phyloP scores from a whole-genome alignment of 2,888 invertebrate genomes.

The Andrena marginata region DNA sequence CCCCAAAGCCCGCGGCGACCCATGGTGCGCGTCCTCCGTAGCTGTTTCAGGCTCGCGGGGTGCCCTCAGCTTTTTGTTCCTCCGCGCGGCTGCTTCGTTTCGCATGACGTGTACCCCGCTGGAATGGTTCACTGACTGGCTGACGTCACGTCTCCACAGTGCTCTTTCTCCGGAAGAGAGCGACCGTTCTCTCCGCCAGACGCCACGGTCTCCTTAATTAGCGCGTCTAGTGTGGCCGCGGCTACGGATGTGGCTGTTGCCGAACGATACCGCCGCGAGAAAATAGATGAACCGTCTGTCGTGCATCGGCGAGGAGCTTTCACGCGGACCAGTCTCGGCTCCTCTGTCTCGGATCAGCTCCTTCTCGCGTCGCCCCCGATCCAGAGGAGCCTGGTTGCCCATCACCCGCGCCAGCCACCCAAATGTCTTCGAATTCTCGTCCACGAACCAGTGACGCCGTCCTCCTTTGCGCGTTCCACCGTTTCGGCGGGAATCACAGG shows the following conservation, averaged over 20 bases:
- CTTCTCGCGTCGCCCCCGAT: conserved; percentile 8
- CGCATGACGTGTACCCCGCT: conserved; percentile 23
- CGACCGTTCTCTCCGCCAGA: conserved; percentile 52
- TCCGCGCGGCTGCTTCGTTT: not conserved
- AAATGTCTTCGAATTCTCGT: conserved; percentile 41
- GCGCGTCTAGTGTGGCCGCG: conserved; percentile 51
- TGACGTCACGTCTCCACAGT: conserved; percentile 60
- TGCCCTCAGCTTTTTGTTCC: not conserved
- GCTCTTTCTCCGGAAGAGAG: conserved; percentile 55
- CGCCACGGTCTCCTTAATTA: conserved; percentile 65
- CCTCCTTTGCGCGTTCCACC: not conserved
- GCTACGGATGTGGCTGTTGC: conserved; percentile 31
- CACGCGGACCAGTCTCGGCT: conserved; percentile 10
- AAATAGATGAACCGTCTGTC: conserved; percentile 15
- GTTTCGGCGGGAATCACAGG: conserved; percentile 24
- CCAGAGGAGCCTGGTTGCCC: not conserved
- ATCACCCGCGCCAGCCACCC: conserved; percentile 13
- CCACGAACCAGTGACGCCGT: conserved; percentile 13
- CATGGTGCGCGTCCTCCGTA: not conserved
- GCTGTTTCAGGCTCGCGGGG: not conserved
- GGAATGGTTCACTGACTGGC: conserved; percentile 37
- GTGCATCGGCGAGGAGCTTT: conserved; percentile 9
- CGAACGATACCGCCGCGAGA: conserved; percentile 35
- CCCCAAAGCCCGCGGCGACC: not conserved
- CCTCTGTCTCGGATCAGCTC: conserved; percentile 23